Base-by-base conservation (phyloP, 1,140 invertebrate genomes). In the Heliconius nattereri region DNA sequence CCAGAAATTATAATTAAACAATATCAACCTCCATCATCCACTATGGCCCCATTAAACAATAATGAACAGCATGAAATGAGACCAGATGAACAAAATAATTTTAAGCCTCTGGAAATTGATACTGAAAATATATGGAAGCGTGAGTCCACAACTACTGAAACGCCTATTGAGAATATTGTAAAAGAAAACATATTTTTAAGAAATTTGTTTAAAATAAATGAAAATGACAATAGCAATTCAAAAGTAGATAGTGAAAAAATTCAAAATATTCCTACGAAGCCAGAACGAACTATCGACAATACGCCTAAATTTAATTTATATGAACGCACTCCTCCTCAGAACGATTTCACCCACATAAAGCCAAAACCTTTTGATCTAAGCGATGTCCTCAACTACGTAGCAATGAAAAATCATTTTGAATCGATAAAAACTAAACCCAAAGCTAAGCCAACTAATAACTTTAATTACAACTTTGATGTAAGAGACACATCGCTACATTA, bases 401-500 rank as follows among this genome's bases (percentile, higher is more conserved):
- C 85, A 29, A 81, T 87, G 57, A 93, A 90, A 84, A 91, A 92
- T 81, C 81, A 91, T 35, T 93, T 94, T 77, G 93, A 94, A 79
- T 91, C 92, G 0, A 86, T 75, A 66, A 93, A 92, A 87, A 80
- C 90, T 37, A 91, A 87, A 81, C 84, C 85, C 54, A 90, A 87
- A 82, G 83, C 71, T 29, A 86, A 86, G 82, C 66, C 76, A 26
- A 2, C 77, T 20, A 77, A 75, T 26, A 79, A 73, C 49, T 72
- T 60, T 80, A 85, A 49, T 37, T 81, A 86, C 45, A 87, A 84
- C 66, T 77, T 71, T 23, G 79, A 78, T 5, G 40, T 73, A 83
- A 84, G 83, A 86, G 80, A 84, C 52, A 78, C 45, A 60, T 76
- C 82, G 8, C 40, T 80, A 71, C 79, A 82, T 13, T 87, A 80